These are phyloP conservation scores for Orthosia cruda DNA, from an alignment of 2,888 invertebrate genomes.

Conservation along the genomic window DNA sequence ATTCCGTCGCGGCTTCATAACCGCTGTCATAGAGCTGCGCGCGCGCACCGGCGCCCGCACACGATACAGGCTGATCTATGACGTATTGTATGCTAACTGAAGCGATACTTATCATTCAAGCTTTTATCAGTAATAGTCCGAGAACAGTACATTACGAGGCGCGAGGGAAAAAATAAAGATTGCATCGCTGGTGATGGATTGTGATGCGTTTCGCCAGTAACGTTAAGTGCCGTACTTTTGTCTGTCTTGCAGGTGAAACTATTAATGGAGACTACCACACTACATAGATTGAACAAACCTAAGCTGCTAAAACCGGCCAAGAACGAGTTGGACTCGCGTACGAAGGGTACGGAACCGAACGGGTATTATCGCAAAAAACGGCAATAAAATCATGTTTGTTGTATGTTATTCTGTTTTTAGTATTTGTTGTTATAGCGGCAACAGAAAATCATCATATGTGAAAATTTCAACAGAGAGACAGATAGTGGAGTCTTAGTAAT, in stretches of 20 bases:
- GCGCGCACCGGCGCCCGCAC: constrained; percentile 55
- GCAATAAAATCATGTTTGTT: too few species aligned
- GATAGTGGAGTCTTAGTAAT: too few species aligned
- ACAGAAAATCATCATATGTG: too few species aligned
- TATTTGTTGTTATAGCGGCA: too few species aligned
- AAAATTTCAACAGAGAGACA: too few species aligned
- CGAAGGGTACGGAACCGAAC: too few species aligned
- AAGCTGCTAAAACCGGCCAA: too few species aligned
- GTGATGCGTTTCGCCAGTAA: constrained; percentile 16
- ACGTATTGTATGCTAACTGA: constrained; percentile 66
- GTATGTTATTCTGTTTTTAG: too few species aligned
- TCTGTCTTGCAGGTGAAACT: constrained; percentile 5
- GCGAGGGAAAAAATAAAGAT: constrained; percentile 60
- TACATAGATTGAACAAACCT: not conserved
- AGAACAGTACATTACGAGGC: constrained; percentile 50
- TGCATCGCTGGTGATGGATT: constrained; percentile 47
- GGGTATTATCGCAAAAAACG: too few species aligned
- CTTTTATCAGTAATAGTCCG: constrained; percentile 59
- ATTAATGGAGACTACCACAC: not conserved
- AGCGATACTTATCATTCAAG: constrained; percentile 58
- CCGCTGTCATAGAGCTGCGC: constrained; percentile 70
- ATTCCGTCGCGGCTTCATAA: constrained; percentile 81
- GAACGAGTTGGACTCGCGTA: too few species aligned
- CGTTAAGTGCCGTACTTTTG: not conserved
- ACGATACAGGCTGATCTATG: constrained; percentile 67